phyloP scores from a whole-genome alignment of 1,140 invertebrate genomes.

The Magallana ariakensis region DNA sequence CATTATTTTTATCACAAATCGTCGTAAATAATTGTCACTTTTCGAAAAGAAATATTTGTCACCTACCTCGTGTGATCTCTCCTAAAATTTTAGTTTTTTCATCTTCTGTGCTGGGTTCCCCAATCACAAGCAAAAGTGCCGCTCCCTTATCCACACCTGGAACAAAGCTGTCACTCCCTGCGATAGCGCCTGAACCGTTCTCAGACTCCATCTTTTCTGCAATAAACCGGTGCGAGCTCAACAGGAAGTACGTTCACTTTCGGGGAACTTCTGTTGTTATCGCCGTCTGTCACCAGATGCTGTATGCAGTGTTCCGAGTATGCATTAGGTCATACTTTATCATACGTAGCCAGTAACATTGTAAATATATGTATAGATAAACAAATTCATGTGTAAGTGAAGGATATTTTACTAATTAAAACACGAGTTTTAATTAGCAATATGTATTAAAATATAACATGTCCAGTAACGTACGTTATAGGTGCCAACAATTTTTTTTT shows the following conservation, averaged over 20 bases:
- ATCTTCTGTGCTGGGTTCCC: constrained; percentile 55
- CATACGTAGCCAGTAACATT: no score
- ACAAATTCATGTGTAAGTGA: not conserved
- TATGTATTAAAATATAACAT: no score
- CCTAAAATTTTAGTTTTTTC: constrained; percentile 55
- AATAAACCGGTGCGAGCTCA: constrained; percentile 47
- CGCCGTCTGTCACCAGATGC: constrained; percentile 8
- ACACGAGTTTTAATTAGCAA: no score
- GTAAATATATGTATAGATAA: not conserved
- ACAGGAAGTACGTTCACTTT: constrained; percentile 53
- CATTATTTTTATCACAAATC: no score
- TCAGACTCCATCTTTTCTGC: constrained; percentile 55
- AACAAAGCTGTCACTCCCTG: constrained; percentile 36
- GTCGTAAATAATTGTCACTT: no score
- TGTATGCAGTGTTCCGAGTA: constrained; percentile 30
- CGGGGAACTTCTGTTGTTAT: not conserved
- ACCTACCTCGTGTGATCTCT: constrained; percentile 57
- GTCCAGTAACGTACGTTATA: no score
- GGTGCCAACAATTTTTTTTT: no score
- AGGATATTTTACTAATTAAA: no score
- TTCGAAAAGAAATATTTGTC: not conserved
- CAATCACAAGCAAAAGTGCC: constrained; percentile 53
- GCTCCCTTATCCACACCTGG: constrained; percentile 18
- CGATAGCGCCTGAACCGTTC: constrained; percentile 13
- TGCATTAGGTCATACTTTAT: constrained; percentile 3